phyloP scores from a whole-genome alignment of 2,113 vertebrate genomes.

The Prinia subflava region DNA sequence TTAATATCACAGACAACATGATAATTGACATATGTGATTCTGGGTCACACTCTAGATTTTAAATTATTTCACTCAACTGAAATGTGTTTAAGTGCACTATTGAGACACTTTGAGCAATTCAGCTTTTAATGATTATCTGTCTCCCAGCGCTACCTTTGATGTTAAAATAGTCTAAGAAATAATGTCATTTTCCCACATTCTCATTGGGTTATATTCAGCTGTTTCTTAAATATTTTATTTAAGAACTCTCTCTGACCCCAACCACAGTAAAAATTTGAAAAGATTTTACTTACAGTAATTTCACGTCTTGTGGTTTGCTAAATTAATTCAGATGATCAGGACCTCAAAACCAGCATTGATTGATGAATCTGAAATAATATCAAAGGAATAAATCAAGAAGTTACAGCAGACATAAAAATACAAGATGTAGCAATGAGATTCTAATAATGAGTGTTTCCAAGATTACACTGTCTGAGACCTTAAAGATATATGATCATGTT shows the following conservation, averaged over 20 bases:
- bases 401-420: slow-evolving; percentile 60
- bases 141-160: slow-evolving; percentile 69
- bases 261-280: slow-evolving; percentile 65
- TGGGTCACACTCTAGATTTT: slow-evolving; percentile 68
- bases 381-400: slow-evolving; percentile 63
- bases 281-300: slow-evolving; percentile 69
- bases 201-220: slow-evolving; percentile 65
- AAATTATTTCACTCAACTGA: slow-evolving; percentile 69
- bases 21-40: slow-evolving; percentile 73
- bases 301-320: slow-evolving; percentile 59
- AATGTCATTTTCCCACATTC: slow-evolving; percentile 66
- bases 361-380: slow-evolving; percentile 65
- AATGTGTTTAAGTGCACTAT: slow-evolving; percentile 70
- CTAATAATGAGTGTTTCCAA: slow-evolving; percentile 56
- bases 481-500: background rate
- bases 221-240: slow-evolving; percentile 79
- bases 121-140: slow-evolving; percentile 71
- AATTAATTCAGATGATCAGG: slow-evolving; percentile 56
- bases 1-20: slow-evolving; percentile 67
- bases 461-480: slow-evolving; percentile 14
- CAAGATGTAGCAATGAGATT: slow-evolving; percentile 46
- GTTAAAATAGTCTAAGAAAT: slow-evolving; percentile 72
- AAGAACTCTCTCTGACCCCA: slow-evolving; percentile 66
- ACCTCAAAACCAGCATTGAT: slow-evolving; percentile 45
- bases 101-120: slow-evolving; percentile 66